A percentile compares a stretch with the other conserved stretches of the same genome.
These are phyloP conservation scores for Dasypus novemcinctus DNA, from an alignment of 2,113 vertebrate species.

Conservation along the genomic window DNA sequence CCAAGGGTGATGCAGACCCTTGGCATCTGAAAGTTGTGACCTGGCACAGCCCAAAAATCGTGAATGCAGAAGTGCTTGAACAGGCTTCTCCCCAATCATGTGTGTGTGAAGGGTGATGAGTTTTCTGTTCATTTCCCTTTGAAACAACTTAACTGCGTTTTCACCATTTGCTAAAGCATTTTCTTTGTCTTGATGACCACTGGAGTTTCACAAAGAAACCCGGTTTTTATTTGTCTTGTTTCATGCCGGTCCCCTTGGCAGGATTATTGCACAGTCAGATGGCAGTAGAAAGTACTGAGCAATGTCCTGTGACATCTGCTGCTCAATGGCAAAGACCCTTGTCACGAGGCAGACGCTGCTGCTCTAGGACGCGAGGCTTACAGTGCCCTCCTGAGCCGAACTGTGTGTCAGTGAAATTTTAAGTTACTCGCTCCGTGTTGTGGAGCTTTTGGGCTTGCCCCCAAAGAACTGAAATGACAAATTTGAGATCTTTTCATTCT, in stretches of 20 bases:
- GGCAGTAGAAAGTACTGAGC: not conserved
- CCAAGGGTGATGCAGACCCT: not conserved
- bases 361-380: not conserved
- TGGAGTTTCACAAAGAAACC: not conserved
- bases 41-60: not conserved
- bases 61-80: not conserved
- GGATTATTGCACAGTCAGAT: not conserved
- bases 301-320: not conserved
- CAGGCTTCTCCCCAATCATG: no score
- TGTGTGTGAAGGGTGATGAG: not conserved
- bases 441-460: not conserved
- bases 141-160: not conserved
- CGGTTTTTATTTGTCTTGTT: not conserved
- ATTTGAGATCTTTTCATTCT: not conserved
- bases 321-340: not conserved
- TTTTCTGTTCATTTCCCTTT: not conserved
- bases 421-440: not conserved
- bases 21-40: not conserved
- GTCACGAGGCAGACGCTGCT: not conserved
- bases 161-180: not conserved
- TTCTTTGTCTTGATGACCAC: not conserved
- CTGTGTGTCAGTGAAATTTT: not conserved
- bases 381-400: rapidly evolving
- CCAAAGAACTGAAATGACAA: not conserved
- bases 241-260: not conserved